Evolutionary conservation across 2,797 vertebrate species (phyloP).

Genomic region (Strix occidentalis): DNA sequence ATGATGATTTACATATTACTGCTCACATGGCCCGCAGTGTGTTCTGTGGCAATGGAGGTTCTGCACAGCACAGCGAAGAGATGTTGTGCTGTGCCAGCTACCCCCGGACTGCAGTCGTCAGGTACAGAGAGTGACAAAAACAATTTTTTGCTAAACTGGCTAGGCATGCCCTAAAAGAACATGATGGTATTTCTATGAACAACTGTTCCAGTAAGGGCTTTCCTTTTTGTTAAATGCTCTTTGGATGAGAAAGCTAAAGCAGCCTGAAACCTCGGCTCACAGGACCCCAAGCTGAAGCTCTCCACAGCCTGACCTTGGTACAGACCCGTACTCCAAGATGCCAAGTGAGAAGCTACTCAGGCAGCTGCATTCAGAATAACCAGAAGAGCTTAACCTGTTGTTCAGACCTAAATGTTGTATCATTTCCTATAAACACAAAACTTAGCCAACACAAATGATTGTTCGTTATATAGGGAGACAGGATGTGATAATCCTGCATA

Average conservation of each 20-base stretch:
- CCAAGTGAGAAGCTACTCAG: not conserved
- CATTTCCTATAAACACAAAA: not conserved
- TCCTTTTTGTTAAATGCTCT: not conserved
- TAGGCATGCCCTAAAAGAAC: not conserved
- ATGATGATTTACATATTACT: conserved; percentile 66
- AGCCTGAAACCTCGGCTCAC: not conserved
- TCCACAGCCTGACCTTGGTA: not conserved
- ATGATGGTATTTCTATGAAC: not conserved
- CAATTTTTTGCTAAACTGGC: not conserved
- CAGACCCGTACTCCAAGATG: not conserved
- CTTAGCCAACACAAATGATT: not conserved
- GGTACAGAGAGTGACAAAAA: not conserved
- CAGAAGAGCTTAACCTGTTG: not conserved
- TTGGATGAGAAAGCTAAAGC: not conserved
- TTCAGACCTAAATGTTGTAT: not conserved
- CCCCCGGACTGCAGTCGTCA: not conserved
- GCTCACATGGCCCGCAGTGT: conserved; percentile 31
- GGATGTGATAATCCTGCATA: conserved; percentile 25
- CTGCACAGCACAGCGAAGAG: not conserved
- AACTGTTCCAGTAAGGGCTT: not conserved
- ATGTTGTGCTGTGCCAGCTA: not conserved
- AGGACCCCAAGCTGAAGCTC: not conserved
- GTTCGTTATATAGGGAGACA: not conserved
- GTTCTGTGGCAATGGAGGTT: not conserved
- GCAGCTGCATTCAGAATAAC: not conserved